Base-by-base conservation (phyloP, 2,113 vertebrate species). In the Tenebrosternarchus preto region DNA sequence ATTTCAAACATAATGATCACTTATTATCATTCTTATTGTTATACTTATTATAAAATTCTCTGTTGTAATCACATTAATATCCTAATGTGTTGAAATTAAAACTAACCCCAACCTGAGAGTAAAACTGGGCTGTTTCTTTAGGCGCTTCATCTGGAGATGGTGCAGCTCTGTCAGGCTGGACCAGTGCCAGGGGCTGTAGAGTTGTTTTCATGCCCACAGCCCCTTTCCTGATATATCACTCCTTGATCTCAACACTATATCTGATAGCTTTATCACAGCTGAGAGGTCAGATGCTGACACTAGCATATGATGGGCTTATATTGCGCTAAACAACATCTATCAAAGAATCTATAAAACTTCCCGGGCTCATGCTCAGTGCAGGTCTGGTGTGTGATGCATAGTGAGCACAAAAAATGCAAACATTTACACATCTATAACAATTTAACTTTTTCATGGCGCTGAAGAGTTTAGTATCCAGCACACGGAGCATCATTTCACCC, bases 261-360 rank as follows among this genome's bases (percentile, higher is more conserved):
- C 87, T 93, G 90, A 92, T 92, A 90, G 89, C 88, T 90, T 90
- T 91, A 90, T 92, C 91, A 91, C 89, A 91, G 90, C 81, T 76
- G 90, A 89, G 90, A 90, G 90, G 92, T 92, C 92, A 92, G 87
- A 89, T 90, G 91, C 91, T 91, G 92, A 92, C 91, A 91, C 91
- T 86, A 92, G 92, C 91, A 92, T 91, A 91, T 91, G 90, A 89
- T 89, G 84, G 76, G 88, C 87, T 92, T 91, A 92, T 91, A 92
- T 90, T 86, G 86, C 88, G 91, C 89, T 86, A 91, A 92, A 92
- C 88, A 90, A 90, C 90, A 92, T 92, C 88, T 90, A 91, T 92
- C 90, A 92, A 80, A 86, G 87, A 87, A 84, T 87, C 89, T 92
- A 90, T 92, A 91, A 92, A 92, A 90, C 87, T 89, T 85, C 88